Evolutionary conservation across 2,113 vertebrate species (phyloP).

Genomic region (Eonycteris spelaea): DNA sequence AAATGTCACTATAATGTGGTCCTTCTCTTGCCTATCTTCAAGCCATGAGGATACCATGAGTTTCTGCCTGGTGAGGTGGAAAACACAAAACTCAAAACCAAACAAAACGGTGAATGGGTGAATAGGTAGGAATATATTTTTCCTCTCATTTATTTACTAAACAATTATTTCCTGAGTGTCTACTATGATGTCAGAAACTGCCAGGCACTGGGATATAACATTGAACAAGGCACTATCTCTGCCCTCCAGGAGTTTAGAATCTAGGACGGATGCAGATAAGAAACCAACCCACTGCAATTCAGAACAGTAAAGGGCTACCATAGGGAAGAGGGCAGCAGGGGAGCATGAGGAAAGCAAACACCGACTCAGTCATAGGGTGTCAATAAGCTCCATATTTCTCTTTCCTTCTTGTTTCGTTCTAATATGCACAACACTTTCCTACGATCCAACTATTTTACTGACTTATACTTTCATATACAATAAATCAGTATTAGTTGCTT

Average conservation of each 20-base stretch:
- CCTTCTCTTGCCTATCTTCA: not conserved
- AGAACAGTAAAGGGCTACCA: not conserved
- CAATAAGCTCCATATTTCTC: not conserved
- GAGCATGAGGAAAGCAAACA: not conserved
- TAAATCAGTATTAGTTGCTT: not conserved
- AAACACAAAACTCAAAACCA: conserved; percentile 22
- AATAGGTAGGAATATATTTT: not conserved
- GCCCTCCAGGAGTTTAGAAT: not conserved
- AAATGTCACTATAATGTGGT: not conserved
- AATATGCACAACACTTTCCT: not conserved
- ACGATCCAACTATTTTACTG: conserved; percentile 2
- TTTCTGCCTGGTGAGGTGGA: conserved; percentile 11
- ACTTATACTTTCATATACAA: not conserved
- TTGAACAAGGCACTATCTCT: not conserved
- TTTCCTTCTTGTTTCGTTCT: not conserved
- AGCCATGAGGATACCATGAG: not conserved
- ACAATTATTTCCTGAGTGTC: conserved; percentile 38
- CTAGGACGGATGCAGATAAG: not conserved
- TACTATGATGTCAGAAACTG: conserved; percentile 13
- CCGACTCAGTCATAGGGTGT: not conserved
- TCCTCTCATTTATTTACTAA: conserved; percentile 35
- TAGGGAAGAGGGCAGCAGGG: not conserved
- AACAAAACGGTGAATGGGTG: not conserved
- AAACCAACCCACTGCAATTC: not conserved
- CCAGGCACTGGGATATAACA: not conserved